phyloP scores from a whole-genome alignment of 2,113 vertebrate genomes.

The Phodopus roborovskii region DNA sequence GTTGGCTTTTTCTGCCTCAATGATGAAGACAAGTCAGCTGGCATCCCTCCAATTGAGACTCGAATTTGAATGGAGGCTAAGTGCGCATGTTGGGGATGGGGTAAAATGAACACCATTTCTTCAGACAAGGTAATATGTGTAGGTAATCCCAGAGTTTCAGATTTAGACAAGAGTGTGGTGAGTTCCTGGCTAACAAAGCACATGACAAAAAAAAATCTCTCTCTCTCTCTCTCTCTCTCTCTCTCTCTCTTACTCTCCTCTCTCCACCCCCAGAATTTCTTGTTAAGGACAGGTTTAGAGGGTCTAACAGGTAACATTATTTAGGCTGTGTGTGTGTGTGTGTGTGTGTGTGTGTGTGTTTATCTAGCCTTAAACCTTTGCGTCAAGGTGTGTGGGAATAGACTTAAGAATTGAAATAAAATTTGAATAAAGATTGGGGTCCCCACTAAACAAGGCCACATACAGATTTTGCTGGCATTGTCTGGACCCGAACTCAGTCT shows the following conservation, averaged over 20 bases:
- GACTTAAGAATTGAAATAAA: background rate
- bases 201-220: background rate
- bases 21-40: background rate
- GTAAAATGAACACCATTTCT: background rate
- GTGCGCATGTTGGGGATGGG: background rate
- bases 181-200: background rate
- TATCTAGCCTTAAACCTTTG: background rate
- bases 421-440: background rate
- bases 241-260: background rate
- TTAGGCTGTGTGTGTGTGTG: background rate
- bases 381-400: background rate
- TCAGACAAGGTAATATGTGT: background rate
- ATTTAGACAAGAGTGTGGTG: background rate
- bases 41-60: background rate
- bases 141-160: too few relatives aligned
- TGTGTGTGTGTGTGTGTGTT: background rate
- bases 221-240: background rate
- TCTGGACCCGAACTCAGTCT: background rate
- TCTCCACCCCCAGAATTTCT: background rate
- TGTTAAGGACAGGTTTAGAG: background rate
- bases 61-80: background rate
- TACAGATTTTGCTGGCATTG: fast-evolving
- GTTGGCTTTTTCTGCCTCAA: background rate
- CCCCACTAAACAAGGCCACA: background rate
- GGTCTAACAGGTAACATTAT: background rate